Conservation (phyloP, 1,140 invertebrate species). For the Harpegnathos saltator region DNA sequence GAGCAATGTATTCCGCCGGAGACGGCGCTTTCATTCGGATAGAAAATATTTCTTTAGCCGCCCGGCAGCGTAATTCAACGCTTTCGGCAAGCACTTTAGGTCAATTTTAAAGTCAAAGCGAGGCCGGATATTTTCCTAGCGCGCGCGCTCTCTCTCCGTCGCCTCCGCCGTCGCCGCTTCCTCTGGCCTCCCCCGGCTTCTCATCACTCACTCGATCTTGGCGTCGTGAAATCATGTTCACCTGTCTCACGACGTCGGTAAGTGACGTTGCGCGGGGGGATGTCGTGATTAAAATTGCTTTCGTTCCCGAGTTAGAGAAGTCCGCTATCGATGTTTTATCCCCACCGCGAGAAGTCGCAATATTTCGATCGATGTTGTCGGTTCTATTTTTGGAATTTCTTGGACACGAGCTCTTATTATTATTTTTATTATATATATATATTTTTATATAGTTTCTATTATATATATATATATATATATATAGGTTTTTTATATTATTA, state of each 20-base stretch:
- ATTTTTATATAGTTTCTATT: too few relatives aligned
- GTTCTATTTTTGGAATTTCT: too few relatives aligned
- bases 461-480: too few relatives aligned
- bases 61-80: conserved; percentile 27
- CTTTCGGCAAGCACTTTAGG: conserved; percentile 44
- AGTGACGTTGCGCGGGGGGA: not conserved
- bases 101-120: conserved; percentile 51
- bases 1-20: not conserved
- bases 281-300: conserved; percentile 32
- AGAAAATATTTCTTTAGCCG: conserved; percentile 35
- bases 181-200: not conserved
- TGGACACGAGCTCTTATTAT: too few relatives aligned
- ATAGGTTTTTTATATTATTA: too few relatives aligned
- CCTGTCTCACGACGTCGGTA: not conserved
- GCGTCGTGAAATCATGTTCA: not conserved
- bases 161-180: too few relatives aligned
- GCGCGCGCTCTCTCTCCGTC: too few relatives aligned
- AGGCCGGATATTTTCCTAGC: conserved; percentile 36
- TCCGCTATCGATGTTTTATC: not conserved
- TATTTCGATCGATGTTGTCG: conserved; percentile 12
- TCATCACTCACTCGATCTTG: not conserved
- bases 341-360: not conserved
- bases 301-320: not conserved
- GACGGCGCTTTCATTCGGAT: conserved; percentile 11
- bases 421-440: too few relatives aligned